Base-by-base conservation (phyloP, 2,113 vertebrate species). In the Stegastes partitus region DNA sequence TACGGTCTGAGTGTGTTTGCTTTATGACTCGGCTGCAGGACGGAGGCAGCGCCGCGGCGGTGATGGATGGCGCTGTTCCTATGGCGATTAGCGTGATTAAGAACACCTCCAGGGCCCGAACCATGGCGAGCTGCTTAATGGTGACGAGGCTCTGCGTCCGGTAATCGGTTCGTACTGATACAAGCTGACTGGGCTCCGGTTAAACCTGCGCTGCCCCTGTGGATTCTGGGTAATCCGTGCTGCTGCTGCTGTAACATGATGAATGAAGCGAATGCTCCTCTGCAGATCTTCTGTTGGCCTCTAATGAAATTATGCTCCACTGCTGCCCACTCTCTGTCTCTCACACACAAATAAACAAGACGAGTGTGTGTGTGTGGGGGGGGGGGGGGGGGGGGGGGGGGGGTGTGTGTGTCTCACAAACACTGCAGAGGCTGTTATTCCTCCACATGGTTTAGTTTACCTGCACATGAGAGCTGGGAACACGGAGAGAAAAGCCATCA, bases 11-110 rank as follows among this genome's bases (percentile, higher is more conserved):
- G 71, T 53, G 67, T 72, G 56, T 89, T 79, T 81, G 77, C 53
- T 83, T 84, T 71, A 73, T 61, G 79, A 68, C 54, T 66, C 49
- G 1, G 34, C 50, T 1, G n/a, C 2, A 2, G 26, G 64, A 81
- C 77, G 68, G 37, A 77, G 71, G 65, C 70, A 39, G 21, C 47
- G 3, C 44, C 66, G 71, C 57, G 57, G 37, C 11, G 9, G 47
- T 77, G 84, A 88, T 57, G 64, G 69, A 74, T 67, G 1, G 81
- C 63, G 37, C 49, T 3, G 84, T 88, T 90, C 74, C 88, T 37
- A 77, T 85, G 88, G 77, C 12, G 42, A 86, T 68, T n/a, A 70
- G 67, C 19, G 14, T 44, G 55, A 84, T 86, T 76, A 79, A 84
- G 83, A 81, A 78, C 76, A 62, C 79, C 70, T 82, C 0, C 3